Evolutionary conservation across 37 sponge, comb jelly and placozoan species (phyloP).

Genomic region (Tethya wilhelma): DNA sequence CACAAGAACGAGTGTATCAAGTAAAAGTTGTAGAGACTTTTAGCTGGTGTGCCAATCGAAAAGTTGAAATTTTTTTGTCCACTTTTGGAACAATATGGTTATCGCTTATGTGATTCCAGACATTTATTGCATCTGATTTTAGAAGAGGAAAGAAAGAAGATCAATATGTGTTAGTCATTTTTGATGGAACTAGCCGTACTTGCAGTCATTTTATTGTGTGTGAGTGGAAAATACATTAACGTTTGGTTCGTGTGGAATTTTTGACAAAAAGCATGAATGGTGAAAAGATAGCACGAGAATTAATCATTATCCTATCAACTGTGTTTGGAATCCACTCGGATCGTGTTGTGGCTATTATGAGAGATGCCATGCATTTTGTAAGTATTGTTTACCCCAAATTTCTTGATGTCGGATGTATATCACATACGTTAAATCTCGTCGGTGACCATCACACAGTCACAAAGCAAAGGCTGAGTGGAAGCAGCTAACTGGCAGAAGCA

Average conservation of each 20-base stretch:
- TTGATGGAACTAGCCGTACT: conserved; percentile 33
- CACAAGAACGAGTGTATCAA: too few relatives aligned
- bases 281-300: conserved; percentile 23
- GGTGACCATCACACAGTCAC: conserved; percentile 59
- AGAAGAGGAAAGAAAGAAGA: background rate
- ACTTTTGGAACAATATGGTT: too few relatives aligned
- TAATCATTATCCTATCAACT: background rate
- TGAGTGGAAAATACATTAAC: background rate
- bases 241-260: background rate
- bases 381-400: conserved; percentile 7
- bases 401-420: conserved; percentile 49
- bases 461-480: conserved; percentile 56
- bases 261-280: background rate
- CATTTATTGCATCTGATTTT: too few relatives aligned
- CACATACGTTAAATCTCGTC: conserved; percentile 50
- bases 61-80: too few relatives aligned
- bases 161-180: conserved; percentile 4
- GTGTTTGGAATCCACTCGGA: background rate
- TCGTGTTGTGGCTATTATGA: conserved; percentile 24
- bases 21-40: too few relatives aligned
- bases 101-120: too few relatives aligned
- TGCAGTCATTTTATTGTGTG: background rate
- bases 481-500: conserved; percentile 31
- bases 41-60: too few relatives aligned
- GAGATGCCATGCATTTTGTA: conserved; percentile 33